A percentile compares a stretch with the other conserved stretches of the same genome.
These are phyloP conservation scores for Drosophila melanosoma DNA, from an alignment of 2,888 invertebrate genomes.

Conservation along the genomic window DNA sequence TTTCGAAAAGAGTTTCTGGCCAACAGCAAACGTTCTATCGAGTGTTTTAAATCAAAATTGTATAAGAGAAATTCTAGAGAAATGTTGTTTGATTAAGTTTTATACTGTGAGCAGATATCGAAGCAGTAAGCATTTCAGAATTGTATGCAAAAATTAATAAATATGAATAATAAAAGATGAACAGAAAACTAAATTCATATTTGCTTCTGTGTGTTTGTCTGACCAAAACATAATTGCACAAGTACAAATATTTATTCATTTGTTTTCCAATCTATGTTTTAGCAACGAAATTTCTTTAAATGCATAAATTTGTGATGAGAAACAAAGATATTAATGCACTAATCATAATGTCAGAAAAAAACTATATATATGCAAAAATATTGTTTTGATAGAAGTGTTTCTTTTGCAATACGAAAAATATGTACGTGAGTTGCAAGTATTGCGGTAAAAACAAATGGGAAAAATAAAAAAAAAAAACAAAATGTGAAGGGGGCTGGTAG, in stretches of 20 bases:
- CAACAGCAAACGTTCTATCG: background rate
- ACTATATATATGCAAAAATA: constrained; percentile 26
- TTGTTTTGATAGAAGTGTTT: constrained; percentile 19
- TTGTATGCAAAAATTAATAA: background rate
- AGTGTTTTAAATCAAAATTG: constrained; percentile 9
- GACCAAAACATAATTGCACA: background rate
- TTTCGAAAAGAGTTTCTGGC: constrained; percentile 23
- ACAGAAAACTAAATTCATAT: background rate
- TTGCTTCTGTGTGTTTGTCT: background rate
- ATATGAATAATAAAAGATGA: background rate
- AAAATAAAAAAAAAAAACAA: background rate
- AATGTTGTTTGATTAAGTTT: background rate
- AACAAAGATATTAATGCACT: background rate
- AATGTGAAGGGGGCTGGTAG: constrained; percentile 7
- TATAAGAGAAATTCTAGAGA: constrained; percentile 42
- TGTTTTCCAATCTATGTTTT: constrained; percentile 1
- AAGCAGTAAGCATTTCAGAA: background rate
- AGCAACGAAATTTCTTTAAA: constrained; percentile 5
- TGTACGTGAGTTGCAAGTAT: constrained; percentile 47
- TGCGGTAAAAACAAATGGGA: constrained; percentile 7
- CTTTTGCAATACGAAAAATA: constrained; percentile 17
- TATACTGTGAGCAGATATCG: background rate
- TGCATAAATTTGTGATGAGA: constrained; percentile 10
- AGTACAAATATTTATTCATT: constrained; percentile 1
- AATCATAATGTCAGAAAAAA: constrained; percentile 19